Evolutionary conservation across 1,140 invertebrate species (phyloP).

Genomic region (Drosophila subpulchrella): DNA sequence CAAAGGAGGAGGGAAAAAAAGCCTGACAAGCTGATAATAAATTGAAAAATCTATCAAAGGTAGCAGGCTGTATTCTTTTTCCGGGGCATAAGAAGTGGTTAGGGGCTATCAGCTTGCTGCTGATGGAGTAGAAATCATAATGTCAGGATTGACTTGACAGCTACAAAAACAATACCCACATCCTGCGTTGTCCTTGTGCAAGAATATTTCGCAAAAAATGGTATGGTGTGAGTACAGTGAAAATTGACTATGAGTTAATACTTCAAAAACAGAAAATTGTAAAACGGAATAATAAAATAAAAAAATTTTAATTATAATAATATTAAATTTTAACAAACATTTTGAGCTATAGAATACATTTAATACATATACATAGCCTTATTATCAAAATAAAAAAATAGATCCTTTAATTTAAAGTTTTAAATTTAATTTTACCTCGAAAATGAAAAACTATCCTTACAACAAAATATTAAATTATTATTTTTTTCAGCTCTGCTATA

Average conservation of each 20-base stretch:
- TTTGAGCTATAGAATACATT: too few species aligned
- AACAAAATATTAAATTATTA: background rate
- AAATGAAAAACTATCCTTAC: too few species aligned
- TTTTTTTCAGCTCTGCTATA: too few species aligned
- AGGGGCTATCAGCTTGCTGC: background rate
- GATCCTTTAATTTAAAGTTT: too few species aligned
- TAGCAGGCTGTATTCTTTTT: slow-evolving; percentile 14
- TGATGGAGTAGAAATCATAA: slow-evolving; percentile 53
- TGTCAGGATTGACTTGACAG: slow-evolving; percentile 35
- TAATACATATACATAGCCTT: too few species aligned
- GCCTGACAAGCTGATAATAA: slow-evolving; percentile 38
- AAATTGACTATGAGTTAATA: background rate
- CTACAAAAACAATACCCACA: slow-evolving; percentile 19
- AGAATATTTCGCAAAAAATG: slow-evolving; percentile 6
- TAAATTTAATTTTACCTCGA: too few species aligned
- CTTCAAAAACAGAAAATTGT: background rate
- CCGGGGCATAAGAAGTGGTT: too few species aligned
- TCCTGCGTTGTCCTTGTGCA: slow-evolving; percentile 17
- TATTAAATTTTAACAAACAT: too few species aligned
- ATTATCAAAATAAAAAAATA: too few species aligned
- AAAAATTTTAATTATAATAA: too few species aligned
- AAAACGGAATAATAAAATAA: background rate
- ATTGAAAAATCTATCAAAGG: slow-evolving; percentile 56
- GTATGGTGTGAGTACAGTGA: slow-evolving; percentile 1
- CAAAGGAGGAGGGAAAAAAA: slow-evolving; percentile 25